A percentile compares a stretch with the other conserved stretches of the same genome.
Conservation (phyloP, 2,888 invertebrate species). For the Dolomedes plantarius region DNA sequence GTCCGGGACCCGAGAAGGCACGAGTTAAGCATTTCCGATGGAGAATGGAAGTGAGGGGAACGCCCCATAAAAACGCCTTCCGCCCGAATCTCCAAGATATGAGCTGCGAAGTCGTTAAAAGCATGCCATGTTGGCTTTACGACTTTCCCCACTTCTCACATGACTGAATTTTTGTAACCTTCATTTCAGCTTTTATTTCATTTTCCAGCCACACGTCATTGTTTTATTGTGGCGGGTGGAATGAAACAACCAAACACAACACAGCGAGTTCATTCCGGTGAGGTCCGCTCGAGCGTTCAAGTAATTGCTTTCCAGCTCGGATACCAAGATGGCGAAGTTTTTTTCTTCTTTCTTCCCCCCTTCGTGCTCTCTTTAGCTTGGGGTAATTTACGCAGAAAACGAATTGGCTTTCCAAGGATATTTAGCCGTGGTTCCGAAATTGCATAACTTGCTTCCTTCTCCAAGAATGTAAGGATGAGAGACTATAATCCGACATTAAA, state of each 20-base stretch:
- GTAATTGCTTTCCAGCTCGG: slow-evolving; percentile 52
- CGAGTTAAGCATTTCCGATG: slow-evolving; percentile 1
- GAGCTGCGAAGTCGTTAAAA: slow-evolving; percentile 68
- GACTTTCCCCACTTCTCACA: slow-evolving; percentile 47
- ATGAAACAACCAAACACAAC: slow-evolving; percentile 50
- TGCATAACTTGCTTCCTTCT: too few species aligned
- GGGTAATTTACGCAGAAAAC: neutral
- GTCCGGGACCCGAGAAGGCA: slow-evolving; percentile 6
- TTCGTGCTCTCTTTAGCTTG: neutral
- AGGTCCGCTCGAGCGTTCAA: slow-evolving; percentile 34
- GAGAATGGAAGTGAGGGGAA: neutral
- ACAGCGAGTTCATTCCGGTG: slow-evolving; percentile 31
- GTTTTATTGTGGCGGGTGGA: slow-evolving; percentile 59
- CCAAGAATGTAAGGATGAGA: too few species aligned
- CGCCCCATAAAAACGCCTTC: slow-evolving; percentile 1
- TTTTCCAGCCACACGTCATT: slow-evolving; percentile 70
- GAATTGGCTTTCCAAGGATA: neutral
- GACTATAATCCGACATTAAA: too few species aligned
- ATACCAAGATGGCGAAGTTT: neutral
- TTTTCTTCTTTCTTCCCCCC: neutral
- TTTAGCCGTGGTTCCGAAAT: too few species aligned
- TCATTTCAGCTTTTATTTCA: slow-evolving; percentile 69
- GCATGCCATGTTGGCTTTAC: slow-evolving; percentile 66
- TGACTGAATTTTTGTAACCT: slow-evolving; percentile 68
- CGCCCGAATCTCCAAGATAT: slow-evolving; percentile 56